These are phyloP conservation scores for Peromyscus melanophrys DNA, from an alignment of 2,797 vertebrate genomes.

Conservation along the genomic window DNA sequence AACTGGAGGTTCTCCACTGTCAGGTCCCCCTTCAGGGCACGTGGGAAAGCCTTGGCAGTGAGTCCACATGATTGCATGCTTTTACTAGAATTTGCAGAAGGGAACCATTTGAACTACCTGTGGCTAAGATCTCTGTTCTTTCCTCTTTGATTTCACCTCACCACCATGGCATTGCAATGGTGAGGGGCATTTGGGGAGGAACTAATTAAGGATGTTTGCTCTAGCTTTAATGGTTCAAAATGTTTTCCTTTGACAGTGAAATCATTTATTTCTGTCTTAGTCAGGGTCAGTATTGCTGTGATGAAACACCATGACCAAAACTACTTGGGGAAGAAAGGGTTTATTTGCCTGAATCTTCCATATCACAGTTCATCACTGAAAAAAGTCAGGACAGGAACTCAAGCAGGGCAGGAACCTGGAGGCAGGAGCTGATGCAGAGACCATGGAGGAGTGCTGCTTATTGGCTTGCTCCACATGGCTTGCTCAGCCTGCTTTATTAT, in stretches of 20 bases:
- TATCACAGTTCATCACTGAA: background rate
- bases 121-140: background rate
- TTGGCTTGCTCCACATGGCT: background rate
- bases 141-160: background rate
- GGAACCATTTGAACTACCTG: background rate
- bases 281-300: background rate
- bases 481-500: background rate
- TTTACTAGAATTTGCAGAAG: background rate
- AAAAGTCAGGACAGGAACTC: background rate
- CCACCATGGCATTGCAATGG: background rate
- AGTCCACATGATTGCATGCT: background rate
- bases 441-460: background rate
- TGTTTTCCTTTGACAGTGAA: background rate
- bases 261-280: background rate
- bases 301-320: background rate
- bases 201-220: background rate
- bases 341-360: background rate
- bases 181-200: background rate
- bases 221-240: slow-evolving; percentile 2
- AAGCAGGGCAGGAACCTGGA: background rate
- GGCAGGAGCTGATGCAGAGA: background rate
- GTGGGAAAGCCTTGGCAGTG: background rate
- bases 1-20: background rate
- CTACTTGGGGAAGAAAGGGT: background rate
- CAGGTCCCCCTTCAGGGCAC: background rate